phyloP scores from a whole-genome alignment of 2,888 invertebrate genomes.

The Caenorhabditis macrosperma region DNA sequence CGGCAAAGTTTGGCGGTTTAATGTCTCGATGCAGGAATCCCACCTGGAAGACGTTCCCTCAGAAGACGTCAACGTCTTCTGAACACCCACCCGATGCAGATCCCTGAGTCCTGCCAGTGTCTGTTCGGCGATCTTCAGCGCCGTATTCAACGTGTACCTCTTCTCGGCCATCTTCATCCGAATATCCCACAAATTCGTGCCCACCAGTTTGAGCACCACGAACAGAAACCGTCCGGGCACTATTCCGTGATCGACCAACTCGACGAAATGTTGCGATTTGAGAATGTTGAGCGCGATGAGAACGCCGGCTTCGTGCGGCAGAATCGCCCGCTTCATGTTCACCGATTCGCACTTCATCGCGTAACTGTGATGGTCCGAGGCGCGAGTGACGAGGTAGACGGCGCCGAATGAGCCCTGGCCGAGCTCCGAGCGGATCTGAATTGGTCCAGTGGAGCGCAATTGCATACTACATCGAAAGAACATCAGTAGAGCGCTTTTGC shows the following conservation, averaged over 20 bases:
- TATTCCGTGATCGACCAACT: slow-evolving; percentile 65
- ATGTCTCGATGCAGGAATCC: slow-evolving; percentile 63
- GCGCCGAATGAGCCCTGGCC: slow-evolving; percentile 74
- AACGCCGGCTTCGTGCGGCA: slow-evolving; percentile 61
- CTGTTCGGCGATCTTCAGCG: slow-evolving; percentile 62
- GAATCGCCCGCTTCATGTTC: slow-evolving; percentile 57
- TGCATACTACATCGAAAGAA: no score
- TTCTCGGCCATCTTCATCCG: slow-evolving; percentile 53
- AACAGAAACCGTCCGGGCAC: slow-evolving; percentile 65
- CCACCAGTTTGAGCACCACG: slow-evolving; percentile 70
- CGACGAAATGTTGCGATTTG: slow-evolving; percentile 68
- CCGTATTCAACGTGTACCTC: slow-evolving; percentile 49
- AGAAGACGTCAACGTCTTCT: background rate
- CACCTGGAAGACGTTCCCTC: slow-evolving; percentile 10
- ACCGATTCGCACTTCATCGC: slow-evolving; percentile 73
- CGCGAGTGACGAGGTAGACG: slow-evolving; percentile 62
- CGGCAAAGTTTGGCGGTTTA: slow-evolving; percentile 67
- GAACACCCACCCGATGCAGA: slow-evolving; percentile 55
- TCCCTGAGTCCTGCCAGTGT: slow-evolving; percentile 62
- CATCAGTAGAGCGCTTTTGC: background rate
- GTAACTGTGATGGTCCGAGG: slow-evolving; percentile 45
- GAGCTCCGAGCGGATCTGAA: slow-evolving; percentile 56
- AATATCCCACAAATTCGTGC: slow-evolving; percentile 74
- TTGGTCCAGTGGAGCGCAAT: no score
- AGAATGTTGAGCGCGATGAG: slow-evolving; percentile 63